These are phyloP conservation scores for Oreochromis aureus DNA, from an alignment of 2,113 vertebrate species.

Conservation along the genomic window DNA sequence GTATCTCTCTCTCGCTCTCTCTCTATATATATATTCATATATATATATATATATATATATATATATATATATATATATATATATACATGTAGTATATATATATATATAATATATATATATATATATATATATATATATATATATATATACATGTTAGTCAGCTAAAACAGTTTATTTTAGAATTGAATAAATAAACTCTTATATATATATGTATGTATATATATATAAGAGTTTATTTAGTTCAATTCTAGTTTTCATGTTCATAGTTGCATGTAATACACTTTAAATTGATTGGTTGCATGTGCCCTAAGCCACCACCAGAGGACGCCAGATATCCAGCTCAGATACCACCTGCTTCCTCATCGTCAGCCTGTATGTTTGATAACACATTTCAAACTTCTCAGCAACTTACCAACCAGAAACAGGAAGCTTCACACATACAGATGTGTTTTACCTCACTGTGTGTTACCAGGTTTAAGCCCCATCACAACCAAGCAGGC, in stretches of 20 bases:
- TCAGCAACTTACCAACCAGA: neutral
- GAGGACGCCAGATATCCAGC: constrained; percentile 11
- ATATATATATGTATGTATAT: too few relatives aligned
- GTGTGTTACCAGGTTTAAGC: neutral
- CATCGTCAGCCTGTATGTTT: neutral
- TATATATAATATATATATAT: neutral
- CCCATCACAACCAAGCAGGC: neutral
- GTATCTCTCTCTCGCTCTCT: neutral
- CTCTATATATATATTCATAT: accelerated
- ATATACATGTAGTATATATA: neutral
- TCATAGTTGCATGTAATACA: neutral
- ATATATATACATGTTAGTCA: too few relatives aligned
- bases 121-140: too few relatives aligned
- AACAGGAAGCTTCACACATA: neutral
- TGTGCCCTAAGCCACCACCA: neutral
- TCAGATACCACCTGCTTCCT: neutral
- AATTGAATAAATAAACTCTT: too few relatives aligned
- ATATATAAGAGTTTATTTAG: neutral
- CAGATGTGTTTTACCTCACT: neutral
- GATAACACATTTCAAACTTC: neutral
- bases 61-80: accelerated
- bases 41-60: too few relatives aligned
- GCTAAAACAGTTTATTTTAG: too few relatives aligned
- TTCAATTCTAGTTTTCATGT: neutral
- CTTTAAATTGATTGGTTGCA: neutral